phyloP scores from a whole-genome alignment of 1,140 invertebrate species.

The Cataglyphis hispanica region DNA sequence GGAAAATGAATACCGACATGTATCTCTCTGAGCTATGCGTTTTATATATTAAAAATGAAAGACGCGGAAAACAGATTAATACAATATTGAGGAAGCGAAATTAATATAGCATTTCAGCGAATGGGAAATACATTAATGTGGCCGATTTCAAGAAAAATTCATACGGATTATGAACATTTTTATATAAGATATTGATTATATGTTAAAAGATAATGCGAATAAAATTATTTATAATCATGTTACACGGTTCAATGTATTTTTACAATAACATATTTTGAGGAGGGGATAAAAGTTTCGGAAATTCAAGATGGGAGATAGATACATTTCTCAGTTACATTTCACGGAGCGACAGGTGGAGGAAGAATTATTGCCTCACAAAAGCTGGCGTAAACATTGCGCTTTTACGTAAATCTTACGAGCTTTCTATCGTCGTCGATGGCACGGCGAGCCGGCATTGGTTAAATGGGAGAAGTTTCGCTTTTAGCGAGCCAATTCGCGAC shows the following conservation, averaged over 20 bases:
- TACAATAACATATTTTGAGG: neutral
- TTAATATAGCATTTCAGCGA: conserved; percentile 7
- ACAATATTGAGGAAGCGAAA: conserved; percentile 1
- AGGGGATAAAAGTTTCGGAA: neutral
- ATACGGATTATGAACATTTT: neutral
- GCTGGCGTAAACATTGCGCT: conserved; percentile 60
- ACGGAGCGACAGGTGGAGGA: neutral
- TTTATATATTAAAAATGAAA: conserved; percentile 11
- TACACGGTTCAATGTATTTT: neutral
- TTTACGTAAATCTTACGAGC: conserved; percentile 72
- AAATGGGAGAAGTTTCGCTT: conserved; percentile 73
- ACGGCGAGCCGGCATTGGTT: conserved; percentile 59
- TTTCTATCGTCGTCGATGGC: conserved; percentile 58
- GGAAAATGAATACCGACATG: conserved; percentile 17
- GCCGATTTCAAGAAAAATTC: conserved; percentile 5
- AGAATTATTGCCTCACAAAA: conserved; percentile 69
- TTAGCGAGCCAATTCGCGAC: conserved; percentile 62
- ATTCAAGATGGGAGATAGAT: neutral
- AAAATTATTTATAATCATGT: conserved; percentile 1
- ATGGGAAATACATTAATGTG: neutral
- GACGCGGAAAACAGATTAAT: neutral
- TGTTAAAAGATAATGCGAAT: neutral
- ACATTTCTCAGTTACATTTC: conserved; percentile 34
- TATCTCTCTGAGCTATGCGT: conserved; percentile 40
- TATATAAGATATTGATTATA: neutral